phyloP scores from a whole-genome alignment of 2,797 vertebrate genomes.

The Anas bernieri region DNA sequence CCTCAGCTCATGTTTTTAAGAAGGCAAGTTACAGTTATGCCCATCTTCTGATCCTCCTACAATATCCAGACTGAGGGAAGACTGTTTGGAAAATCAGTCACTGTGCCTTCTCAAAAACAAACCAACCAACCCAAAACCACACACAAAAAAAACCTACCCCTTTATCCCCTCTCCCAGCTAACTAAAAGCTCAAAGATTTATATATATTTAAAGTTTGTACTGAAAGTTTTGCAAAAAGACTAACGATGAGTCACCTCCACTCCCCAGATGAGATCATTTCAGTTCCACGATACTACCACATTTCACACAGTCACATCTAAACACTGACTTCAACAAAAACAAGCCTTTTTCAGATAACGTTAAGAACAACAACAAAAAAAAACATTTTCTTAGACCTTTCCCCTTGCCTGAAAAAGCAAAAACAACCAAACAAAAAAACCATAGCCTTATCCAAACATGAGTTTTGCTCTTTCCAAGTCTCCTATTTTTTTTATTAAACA shows the following conservation, averaged over 20 bases:
- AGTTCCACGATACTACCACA: neutral
- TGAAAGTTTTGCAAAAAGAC: neutral
- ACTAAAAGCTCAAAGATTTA: neutral
- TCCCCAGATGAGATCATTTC: neutral
- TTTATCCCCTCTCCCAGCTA: neutral
- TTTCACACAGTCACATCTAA: neutral
- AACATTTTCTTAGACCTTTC: neutral
- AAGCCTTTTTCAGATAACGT: accelerated
- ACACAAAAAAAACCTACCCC: neutral
- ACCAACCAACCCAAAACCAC: neutral
- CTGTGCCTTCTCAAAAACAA: neutral
- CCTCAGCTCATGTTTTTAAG: neutral
- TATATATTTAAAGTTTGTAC: neutral
- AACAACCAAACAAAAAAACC: no score
- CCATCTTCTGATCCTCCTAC: neutral
- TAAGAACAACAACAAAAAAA: neutral
- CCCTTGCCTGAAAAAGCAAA: neutral
- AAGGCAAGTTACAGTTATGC: neutral
- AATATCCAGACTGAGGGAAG: neutral
- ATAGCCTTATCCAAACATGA: neutral
- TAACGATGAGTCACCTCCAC: neutral
- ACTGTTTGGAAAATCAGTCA: neutral
- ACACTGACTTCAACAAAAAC: neutral
- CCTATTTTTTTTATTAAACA: neutral
- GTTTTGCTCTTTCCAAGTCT: neutral